These are phyloP conservation scores for Pelecanoides urinatrix DNA, from an alignment of 2,113 vertebrate genomes.

Conservation along the genomic window DNA sequence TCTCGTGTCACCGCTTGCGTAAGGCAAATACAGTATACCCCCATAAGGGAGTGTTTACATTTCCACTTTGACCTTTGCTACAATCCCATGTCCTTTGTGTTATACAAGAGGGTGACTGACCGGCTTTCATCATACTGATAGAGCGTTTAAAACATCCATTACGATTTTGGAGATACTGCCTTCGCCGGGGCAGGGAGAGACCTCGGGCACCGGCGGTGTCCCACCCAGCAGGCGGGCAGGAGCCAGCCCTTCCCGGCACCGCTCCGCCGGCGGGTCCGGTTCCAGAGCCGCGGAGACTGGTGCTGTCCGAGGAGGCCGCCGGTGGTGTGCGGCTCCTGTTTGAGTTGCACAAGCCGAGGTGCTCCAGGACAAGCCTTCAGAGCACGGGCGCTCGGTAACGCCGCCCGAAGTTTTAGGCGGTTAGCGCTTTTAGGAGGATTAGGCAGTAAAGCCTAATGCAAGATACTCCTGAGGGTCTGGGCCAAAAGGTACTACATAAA, in stretches of 20 bases:
- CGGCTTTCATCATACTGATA: not conserved
- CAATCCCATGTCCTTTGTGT: not conserved
- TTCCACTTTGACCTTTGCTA: not conserved
- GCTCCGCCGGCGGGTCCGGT: not conserved
- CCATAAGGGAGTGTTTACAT: not conserved
- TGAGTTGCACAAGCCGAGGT: not conserved
- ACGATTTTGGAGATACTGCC: not conserved
- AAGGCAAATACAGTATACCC: not conserved
- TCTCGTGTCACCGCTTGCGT: not conserved
- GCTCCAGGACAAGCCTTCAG: not conserved
- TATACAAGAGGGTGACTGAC: not conserved
- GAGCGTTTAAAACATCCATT: not conserved
- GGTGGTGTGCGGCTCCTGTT: not conserved
- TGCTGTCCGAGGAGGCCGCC: not conserved
- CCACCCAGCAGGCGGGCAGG: accelerated
- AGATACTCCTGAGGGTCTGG: not conserved
- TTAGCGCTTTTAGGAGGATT: not conserved
- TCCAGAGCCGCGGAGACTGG: not conserved
- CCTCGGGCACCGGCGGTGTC: not conserved
- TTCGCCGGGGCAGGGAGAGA: not conserved
- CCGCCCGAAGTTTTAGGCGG: not conserved
- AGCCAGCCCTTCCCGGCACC: not conserved
- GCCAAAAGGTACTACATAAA: not conserved
- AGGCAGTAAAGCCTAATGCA: not conserved
- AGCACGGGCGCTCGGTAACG: not conserved